Conservation (phyloP, 2,888 invertebrate genomes). For the Psylliodes chrysocephalus region DNA sequence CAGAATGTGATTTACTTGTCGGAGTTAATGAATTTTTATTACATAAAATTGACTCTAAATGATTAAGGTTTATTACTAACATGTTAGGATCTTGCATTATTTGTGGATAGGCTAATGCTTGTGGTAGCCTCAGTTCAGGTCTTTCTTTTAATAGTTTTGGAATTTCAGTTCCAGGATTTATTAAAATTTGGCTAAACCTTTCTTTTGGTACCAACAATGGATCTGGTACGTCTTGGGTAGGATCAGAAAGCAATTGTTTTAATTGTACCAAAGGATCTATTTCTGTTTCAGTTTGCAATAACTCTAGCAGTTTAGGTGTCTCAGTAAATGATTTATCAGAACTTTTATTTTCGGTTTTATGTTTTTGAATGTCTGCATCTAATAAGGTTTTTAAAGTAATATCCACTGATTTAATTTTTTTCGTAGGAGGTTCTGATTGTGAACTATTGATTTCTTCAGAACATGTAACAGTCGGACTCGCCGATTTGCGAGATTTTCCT, state of each 20-base stretch:
- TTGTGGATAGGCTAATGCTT: constrained; percentile 78
- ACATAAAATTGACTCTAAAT: constrained; percentile 74
- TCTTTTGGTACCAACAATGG: constrained; percentile 84
- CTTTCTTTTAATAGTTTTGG: constrained; percentile 77
- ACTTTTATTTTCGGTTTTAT: constrained; percentile 26
- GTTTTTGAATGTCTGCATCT: constrained; percentile 63
- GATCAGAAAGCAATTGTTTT: constrained; percentile 76
- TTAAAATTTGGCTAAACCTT: constrained; percentile 75
- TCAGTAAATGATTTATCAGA: constrained; percentile 44
- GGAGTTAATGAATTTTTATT: constrained; percentile 49
- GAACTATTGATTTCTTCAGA: constrained; percentile 76
- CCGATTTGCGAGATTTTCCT: constrained; percentile 74
- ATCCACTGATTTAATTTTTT: constrained; percentile 66
- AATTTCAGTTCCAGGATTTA: constrained; percentile 80
- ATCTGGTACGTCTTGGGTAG: constrained; percentile 80
- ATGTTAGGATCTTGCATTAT: constrained; percentile 82
- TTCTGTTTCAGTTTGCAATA: constrained; percentile 65
- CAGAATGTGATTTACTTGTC: constrained; percentile 29
- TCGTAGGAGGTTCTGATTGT: constrained; percentile 63
- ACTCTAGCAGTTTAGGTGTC: constrained; percentile 63
- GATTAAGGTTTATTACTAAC: constrained; percentile 79
- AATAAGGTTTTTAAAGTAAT: constrained; percentile 66
- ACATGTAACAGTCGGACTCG: constrained; percentile 79
- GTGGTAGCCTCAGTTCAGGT: constrained; percentile 79
- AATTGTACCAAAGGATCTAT: constrained; percentile 69